Conservation (phyloP, 2,888 invertebrate species). For the Brachyopa scutellaris region DNA sequence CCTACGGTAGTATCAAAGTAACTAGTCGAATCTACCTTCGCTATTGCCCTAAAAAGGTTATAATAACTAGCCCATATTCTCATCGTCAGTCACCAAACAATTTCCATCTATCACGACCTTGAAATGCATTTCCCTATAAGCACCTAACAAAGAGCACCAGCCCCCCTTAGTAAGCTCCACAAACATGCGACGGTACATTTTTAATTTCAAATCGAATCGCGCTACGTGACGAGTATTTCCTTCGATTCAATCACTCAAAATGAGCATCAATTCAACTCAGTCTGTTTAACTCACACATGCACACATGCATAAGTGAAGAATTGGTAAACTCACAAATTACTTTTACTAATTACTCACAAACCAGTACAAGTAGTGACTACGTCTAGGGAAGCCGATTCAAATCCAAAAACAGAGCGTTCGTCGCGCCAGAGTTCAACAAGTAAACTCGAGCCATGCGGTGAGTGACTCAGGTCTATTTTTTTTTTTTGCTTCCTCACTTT, state of each 20-base stretch:
- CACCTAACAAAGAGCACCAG: slow-evolving; percentile 12
- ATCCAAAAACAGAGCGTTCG: slow-evolving; percentile 48
- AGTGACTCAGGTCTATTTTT: slow-evolving; percentile 36
- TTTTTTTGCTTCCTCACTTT: background rate
- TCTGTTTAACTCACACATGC: background rate
- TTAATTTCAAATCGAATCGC: slow-evolving; percentile 8
- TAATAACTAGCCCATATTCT: too few relatives aligned
- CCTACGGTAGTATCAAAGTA: too few relatives aligned
- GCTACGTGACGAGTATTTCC: slow-evolving; percentile 16
- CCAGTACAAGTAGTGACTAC: slow-evolving; percentile 19
- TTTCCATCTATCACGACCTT: slow-evolving; percentile 53
- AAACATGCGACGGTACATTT: slow-evolving; percentile 18
- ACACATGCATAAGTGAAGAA: background rate
- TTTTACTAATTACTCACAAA: slow-evolving; percentile 43
- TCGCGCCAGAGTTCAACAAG: slow-evolving; percentile 19
- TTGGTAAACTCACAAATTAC: slow-evolving; percentile 40
- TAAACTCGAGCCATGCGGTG: slow-evolving; percentile 43
- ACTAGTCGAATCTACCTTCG: too few relatives aligned
- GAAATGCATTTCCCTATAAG: slow-evolving; percentile 52
- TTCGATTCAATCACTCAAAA: slow-evolving; percentile 19
- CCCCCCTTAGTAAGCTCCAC: background rate
- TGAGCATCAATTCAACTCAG: slow-evolving; percentile 4
- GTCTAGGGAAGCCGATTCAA: slow-evolving; percentile 46
- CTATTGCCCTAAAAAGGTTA: too few relatives aligned
- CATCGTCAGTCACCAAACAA: background rate